These are phyloP conservation scores for Neomorphus geoffroyi DNA, from an alignment of 2,797 vertebrate genomes.

Conservation along the genomic window DNA sequence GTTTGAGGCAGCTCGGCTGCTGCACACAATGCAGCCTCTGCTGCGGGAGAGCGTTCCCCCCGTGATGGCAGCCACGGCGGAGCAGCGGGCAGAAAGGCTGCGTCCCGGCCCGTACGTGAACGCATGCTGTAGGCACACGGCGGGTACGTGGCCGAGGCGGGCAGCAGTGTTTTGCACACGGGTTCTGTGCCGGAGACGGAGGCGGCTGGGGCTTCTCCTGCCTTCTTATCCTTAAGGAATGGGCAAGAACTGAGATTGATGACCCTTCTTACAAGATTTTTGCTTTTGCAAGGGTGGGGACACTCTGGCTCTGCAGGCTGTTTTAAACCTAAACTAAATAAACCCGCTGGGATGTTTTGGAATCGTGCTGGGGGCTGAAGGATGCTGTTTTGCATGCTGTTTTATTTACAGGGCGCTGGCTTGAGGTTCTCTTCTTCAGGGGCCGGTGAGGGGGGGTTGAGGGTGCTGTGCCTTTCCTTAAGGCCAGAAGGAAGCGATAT, in stretches of 20 bases:
- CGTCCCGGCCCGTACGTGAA: slow-evolving; percentile 83
- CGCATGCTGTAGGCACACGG: slow-evolving; percentile 83
- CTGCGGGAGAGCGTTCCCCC: slow-evolving; percentile 86
- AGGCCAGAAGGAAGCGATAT: slow-evolving; percentile 74
- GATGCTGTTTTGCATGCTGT: slow-evolving; percentile 80
- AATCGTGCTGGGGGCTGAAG: slow-evolving; percentile 74
- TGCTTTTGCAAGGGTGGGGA: slow-evolving; percentile 79
- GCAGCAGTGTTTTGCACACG: too few relatives aligned
- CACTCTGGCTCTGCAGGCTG: slow-evolving; percentile 67
- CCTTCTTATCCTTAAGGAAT: slow-evolving; percentile 78
- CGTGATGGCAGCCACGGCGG: slow-evolving; percentile 89
- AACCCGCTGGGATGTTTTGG: slow-evolving; percentile 73
- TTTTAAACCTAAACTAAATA: slow-evolving; percentile 73
- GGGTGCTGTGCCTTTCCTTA: slow-evolving; percentile 61
- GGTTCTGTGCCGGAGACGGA: too few relatives aligned
- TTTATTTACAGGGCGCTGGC: slow-evolving; percentile 75
- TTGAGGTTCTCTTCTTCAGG: slow-evolving; percentile 75
- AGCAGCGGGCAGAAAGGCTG: slow-evolving; percentile 83
- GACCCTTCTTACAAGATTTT: slow-evolving; percentile 75
- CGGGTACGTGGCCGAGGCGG: slow-evolving; percentile 71
- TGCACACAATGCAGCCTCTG: slow-evolving; percentile 98
- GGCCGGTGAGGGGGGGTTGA: slow-evolving; percentile 32
- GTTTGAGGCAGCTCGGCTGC: slow-evolving; percentile 97
- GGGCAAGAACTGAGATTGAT: slow-evolving; percentile 80
- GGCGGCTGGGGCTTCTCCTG: slow-evolving; percentile 70